phyloP scores from a whole-genome alignment of 1,140 invertebrate species.

The Philotrypesis tridentata region DNA sequence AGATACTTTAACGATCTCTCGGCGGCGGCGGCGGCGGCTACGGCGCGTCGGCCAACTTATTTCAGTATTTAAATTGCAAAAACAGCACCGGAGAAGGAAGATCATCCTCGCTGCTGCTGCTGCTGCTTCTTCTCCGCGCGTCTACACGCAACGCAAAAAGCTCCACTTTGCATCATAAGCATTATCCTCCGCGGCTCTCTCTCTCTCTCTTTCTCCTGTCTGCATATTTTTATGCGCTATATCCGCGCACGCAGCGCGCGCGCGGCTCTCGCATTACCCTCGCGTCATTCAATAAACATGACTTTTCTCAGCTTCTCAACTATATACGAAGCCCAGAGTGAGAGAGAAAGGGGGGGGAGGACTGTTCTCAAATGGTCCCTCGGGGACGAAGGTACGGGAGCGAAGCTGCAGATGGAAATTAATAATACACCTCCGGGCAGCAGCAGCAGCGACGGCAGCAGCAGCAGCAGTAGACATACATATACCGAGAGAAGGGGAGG shows the following conservation, averaged over 20 bases:
- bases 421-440: constrained; percentile 3
- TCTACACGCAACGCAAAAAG: not conserved
- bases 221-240: not conserved
- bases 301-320: not conserved
- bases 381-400: not conserved
- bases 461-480: not conserved
- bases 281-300: constrained; percentile 3
- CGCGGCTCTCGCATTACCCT: not conserved
- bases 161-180: not conserved
- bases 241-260: not conserved
- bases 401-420: not conserved
- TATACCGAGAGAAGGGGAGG: not conserved
- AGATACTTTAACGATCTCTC: not conserved
- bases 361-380: not conserved
- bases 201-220: no score
- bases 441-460: not conserved
- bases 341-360: no score
- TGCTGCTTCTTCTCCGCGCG: no score
- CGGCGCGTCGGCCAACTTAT: no score
- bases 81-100: not conserved
- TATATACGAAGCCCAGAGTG: no score
- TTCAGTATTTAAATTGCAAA: not conserved
- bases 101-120: not conserved
- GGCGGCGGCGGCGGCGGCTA: no score
- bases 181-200: not conserved